Evolutionary conservation across 2,113 vertebrate genomes (phyloP).

Genomic region (Centropus bengalensis): DNA sequence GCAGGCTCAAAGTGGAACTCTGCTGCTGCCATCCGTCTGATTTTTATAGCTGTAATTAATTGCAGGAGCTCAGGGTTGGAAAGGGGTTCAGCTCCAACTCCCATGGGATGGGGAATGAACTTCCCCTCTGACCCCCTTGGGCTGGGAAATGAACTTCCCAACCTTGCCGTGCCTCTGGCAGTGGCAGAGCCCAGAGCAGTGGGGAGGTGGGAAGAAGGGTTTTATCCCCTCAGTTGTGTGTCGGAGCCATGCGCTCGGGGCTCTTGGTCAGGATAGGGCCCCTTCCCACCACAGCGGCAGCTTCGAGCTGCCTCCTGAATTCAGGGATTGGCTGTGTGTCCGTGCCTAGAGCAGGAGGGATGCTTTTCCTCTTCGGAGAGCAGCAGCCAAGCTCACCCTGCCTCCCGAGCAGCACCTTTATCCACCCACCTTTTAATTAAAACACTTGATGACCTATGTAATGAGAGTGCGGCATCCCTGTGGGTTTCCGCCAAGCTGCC

Average conservation of each 20-base stretch:
- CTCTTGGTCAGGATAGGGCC: rapidly evolving
- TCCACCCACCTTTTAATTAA: not conserved
- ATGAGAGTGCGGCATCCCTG: not conserved
- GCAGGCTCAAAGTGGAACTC: too few relatives aligned
- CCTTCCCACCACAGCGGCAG: rapidly evolving
- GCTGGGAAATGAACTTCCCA: too few relatives aligned
- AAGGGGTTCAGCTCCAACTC: too few relatives aligned
- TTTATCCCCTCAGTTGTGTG: too few relatives aligned
- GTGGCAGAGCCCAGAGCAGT: too few relatives aligned
- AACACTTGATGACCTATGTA: not conserved
- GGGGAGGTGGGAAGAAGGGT: too few relatives aligned
- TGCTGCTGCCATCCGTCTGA: too few relatives aligned
- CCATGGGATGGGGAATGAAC: too few relatives aligned
- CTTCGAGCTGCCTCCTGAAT: rapidly evolving
- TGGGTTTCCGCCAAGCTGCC: not conserved
- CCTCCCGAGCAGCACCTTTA: not conserved
- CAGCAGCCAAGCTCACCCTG: not conserved
- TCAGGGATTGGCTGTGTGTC: rapidly evolving
- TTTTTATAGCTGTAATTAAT: too few relatives aligned
- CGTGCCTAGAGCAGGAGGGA: rapidly evolving
- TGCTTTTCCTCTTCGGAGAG: rapidly evolving
- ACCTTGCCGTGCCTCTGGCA: too few relatives aligned
- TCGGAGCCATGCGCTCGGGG: not conserved
- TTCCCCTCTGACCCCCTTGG: too few relatives aligned
- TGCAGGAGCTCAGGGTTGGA: too few relatives aligned